Evolutionary conservation across 1,140 invertebrate species (phyloP).

Genomic region (Liolophura sinensis): DNA sequence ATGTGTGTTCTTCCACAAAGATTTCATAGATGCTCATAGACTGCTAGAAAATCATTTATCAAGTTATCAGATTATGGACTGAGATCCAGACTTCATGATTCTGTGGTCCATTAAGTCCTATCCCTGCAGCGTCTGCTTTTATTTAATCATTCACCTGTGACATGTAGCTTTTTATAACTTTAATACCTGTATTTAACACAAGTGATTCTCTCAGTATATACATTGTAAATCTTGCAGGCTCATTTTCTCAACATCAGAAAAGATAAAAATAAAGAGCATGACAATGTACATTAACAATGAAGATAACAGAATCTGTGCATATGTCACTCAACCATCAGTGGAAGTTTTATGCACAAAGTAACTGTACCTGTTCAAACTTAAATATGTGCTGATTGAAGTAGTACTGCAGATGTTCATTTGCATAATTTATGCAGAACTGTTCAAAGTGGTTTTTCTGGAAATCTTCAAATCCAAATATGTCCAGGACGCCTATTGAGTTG

Average conservation of each 20-base stretch:
- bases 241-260: neutral
- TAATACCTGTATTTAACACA: too few relatives aligned
- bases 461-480: slow-evolving; percentile 98
- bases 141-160: too few relatives aligned
- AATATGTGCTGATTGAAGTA: slow-evolving; percentile 99
- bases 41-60: too few relatives aligned
- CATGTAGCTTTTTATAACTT: too few relatives aligned
- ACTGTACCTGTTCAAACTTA: slow-evolving; percentile 70
- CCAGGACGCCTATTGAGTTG: slow-evolving; percentile 90
- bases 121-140: too few relatives aligned
- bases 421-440: slow-evolving; percentile 96
- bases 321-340: neutral
- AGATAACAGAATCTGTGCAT: neutral
- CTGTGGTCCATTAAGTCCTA: too few relatives aligned
- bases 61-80: too few relatives aligned
- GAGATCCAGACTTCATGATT: too few relatives aligned
- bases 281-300: neutral
- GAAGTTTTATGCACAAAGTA: neutral
- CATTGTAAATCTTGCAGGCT: too few relatives aligned
- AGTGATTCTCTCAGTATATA: too few relatives aligned
- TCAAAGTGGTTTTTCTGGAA: slow-evolving; percentile 83
- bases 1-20: too few relatives aligned
- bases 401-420: slow-evolving; percentile 95
- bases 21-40: too few relatives aligned
- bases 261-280: neutral